phyloP scores from a whole-genome alignment of 2,888 invertebrate genomes.

The Sinotaia quadrata region DNA sequence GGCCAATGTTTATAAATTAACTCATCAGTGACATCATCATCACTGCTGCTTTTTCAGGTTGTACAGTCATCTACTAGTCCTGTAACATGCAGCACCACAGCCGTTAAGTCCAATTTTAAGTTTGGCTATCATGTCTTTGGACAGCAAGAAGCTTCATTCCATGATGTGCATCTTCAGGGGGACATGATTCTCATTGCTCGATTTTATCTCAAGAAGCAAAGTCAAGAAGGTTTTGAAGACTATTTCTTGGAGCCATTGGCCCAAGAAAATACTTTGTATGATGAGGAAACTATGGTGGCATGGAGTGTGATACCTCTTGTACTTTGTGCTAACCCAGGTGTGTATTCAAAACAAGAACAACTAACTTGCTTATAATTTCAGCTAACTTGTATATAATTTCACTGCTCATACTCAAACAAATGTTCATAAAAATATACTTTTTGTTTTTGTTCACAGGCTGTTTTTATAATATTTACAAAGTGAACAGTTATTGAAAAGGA shows the following conservation, averaged over 20 bases:
- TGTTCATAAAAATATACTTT: no score
- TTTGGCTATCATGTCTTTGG: slow-evolving; percentile 69
- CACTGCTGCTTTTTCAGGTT: slow-evolving; percentile 48
- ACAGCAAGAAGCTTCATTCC: slow-evolving; percentile 69
- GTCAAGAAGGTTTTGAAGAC: slow-evolving; percentile 43
- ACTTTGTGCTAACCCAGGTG: slow-evolving; percentile 49
- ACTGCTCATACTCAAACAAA: no score
- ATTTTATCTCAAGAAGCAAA: slow-evolving; percentile 61
- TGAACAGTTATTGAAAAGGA: no score
- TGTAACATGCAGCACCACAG: slow-evolving; percentile 67
- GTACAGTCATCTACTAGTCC: slow-evolving; percentile 66
- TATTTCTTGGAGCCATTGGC: slow-evolving; percentile 42
- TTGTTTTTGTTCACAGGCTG: no score
- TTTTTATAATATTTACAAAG: no score
- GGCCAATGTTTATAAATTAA: no score
- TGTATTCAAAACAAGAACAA: no score
- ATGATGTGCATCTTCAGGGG: slow-evolving; percentile 60
- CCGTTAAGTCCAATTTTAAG: slow-evolving; percentile 66
- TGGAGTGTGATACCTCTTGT: slow-evolving; percentile 68
- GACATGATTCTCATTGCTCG: slow-evolving; percentile 67
- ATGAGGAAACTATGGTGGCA: slow-evolving; percentile 64
- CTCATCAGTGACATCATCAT: not conserved
- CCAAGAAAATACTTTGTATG: slow-evolving; percentile 50
- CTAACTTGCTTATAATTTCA: no score
- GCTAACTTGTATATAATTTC: no score